Evolutionary conservation across 2,888 invertebrate species (phyloP).

Genomic region (Drosophila siamana): DNA sequence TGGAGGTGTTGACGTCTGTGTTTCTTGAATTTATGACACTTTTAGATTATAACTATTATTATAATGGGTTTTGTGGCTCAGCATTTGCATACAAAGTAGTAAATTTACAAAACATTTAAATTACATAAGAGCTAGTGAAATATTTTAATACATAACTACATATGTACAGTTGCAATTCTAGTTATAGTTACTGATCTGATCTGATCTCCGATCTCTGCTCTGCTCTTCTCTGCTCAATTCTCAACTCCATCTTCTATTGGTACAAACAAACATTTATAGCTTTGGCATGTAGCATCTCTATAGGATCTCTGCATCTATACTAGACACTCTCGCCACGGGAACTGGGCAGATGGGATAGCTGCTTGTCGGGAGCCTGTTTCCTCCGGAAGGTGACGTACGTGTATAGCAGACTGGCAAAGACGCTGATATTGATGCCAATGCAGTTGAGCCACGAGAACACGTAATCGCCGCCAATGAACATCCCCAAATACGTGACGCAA

Average conservation of each 20-base stretch:
- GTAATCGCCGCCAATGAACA: slow-evolving; percentile 99
- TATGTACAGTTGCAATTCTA: slow-evolving; percentile 47
- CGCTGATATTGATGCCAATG: slow-evolving; percentile 97
- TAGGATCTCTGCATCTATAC: slow-evolving; percentile 2
- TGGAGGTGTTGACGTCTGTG: slow-evolving; percentile 37
- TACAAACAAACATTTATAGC: slow-evolving; percentile 58
- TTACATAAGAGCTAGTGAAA: slow-evolving; percentile 57
- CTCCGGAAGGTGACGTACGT: slow-evolving; percentile 93
- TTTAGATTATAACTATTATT: slow-evolving; percentile 22
- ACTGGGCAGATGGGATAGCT: slow-evolving; percentile 73
- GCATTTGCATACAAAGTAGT: slow-evolving; percentile 28
- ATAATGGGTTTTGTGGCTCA: slow-evolving; percentile 19
- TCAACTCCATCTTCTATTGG: slow-evolving; percentile 15
- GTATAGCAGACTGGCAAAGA: slow-evolving; percentile 93
- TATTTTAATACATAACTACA: slow-evolving; percentile 60
- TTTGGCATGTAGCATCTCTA: slow-evolving; percentile 55
- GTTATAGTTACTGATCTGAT: slow-evolving; percentile 26
- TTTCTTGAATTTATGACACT: slow-evolving; percentile 52
- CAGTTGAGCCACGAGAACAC: slow-evolving; percentile 97
- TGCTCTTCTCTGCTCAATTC: slow-evolving; percentile 15
- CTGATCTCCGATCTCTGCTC: slow-evolving; percentile 20
- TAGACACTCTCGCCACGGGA: slow-evolving; percentile 79
- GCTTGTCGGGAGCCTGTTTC: slow-evolving; percentile 84
- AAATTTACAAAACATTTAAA: slow-evolving; percentile 61
- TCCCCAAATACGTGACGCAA: slow-evolving; percentile 98